Percentiles rank a stretch among this genome's conserved stretches.
These are phyloP conservation scores for Leptinotarsa rubiginosa DNA, from an alignment of 2,888 invertebrate genomes.

Conservation along the genomic window DNA sequence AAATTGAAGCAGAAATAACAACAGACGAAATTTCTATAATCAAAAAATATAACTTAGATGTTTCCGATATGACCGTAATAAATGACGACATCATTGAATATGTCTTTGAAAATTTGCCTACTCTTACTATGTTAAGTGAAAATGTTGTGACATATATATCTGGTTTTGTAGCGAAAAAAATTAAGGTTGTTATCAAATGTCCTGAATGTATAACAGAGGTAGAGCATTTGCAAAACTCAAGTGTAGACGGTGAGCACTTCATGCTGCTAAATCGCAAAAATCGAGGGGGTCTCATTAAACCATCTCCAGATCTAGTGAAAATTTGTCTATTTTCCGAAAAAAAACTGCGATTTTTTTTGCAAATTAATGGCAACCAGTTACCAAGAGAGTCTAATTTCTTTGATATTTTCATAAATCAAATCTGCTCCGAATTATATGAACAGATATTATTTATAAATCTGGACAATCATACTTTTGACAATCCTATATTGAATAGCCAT, in stretches of 20 bases:
- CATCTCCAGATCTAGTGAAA: background rate
- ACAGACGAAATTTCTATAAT: conserved; percentile 2
- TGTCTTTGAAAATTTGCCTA: background rate
- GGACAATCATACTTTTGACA: too few relatives aligned
- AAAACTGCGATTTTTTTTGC: background rate
- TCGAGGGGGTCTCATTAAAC: conserved; percentile 12
- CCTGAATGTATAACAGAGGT: background rate
- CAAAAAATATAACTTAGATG: conserved; percentile 7
- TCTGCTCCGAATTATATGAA: too few relatives aligned
- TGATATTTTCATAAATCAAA: too few relatives aligned
- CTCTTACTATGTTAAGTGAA: background rate
- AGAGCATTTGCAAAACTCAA: background rate
- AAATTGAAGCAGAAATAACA: background rate
- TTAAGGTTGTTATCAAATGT: conserved; percentile 9
- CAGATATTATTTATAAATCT: too few relatives aligned
- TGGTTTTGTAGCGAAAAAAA: conserved; percentile 18
- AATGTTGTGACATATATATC: conserved; percentile 22
- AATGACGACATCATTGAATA: conserved; percentile 12
- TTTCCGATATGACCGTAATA: conserved; percentile 2
- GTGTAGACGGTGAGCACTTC: background rate
- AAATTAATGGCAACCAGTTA: too few relatives aligned
- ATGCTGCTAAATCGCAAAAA: conserved; percentile 12
- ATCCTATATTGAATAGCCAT: too few relatives aligned
- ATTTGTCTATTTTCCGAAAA: background rate
- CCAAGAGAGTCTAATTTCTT: too few relatives aligned